A percentile compares a stretch with the other conserved stretches of the same genome.
Evolutionary conservation across 2,797 vertebrate genomes (phyloP).

Genomic region (Microctenopoma lineatum): DNA sequence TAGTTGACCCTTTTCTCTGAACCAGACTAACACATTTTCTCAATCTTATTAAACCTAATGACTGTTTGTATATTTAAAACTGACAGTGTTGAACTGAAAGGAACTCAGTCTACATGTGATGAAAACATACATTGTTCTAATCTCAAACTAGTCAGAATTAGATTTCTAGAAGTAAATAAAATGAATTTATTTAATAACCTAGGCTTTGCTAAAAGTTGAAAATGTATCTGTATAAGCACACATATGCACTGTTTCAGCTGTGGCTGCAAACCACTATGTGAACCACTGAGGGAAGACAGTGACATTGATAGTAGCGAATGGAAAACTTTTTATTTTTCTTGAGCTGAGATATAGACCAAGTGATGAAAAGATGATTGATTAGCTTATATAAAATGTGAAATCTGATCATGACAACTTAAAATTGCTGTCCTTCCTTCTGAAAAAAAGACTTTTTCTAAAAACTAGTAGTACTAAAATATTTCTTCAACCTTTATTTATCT

Average conservation of each 20-base stretch:
- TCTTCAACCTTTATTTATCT: too few species aligned
- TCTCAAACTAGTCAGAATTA: not conserved
- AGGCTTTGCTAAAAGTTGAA: not conserved
- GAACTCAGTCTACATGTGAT: slow-evolving; percentile 3
- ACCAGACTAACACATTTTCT: slow-evolving; percentile 1
- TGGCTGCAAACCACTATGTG: too few species aligned
- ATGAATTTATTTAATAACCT: too few species aligned
- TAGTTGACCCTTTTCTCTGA: slow-evolving; percentile 5
- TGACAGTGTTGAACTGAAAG: not conserved
- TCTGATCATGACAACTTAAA: not conserved
- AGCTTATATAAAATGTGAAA: not conserved
- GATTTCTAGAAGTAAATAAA: not conserved
- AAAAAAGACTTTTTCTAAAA: not conserved
- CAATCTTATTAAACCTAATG: slow-evolving; percentile 8
- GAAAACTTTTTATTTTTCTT: slow-evolving; percentile 7
- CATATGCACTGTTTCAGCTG: not conserved
- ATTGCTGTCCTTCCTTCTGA: not conserved
- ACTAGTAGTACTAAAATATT: too few species aligned
- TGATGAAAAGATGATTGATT: slow-evolving; percentile 21
- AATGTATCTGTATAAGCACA: not conserved
- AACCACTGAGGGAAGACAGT: slow-evolving; percentile 8
- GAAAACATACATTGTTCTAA: slow-evolving; percentile 10
- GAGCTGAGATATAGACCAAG: not conserved
- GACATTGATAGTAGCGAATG: slow-evolving; percentile 3
- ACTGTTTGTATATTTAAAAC: slow-evolving; percentile 1